Evolutionary conservation across 1,140 invertebrate genomes (phyloP).

Genomic region (Copidosoma floridanum): DNA sequence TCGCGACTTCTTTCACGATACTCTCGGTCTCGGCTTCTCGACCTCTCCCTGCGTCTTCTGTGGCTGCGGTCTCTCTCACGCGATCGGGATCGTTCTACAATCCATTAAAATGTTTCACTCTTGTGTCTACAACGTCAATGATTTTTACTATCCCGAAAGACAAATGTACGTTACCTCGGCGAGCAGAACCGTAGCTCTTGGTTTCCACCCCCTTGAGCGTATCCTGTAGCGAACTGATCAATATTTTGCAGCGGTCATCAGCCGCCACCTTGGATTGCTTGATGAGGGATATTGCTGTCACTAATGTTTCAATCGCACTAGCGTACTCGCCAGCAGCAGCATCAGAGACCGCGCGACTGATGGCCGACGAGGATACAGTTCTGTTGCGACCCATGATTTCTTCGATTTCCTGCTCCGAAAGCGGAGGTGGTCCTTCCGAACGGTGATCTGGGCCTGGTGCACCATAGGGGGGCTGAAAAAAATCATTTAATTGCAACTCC

Average conservation of each 20-base stretch:
- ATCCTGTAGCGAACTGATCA: conserved; percentile 95
- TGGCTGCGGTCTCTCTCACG: conserved; percentile 73
- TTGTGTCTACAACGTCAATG: too few species aligned
- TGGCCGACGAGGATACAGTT: conserved; percentile 95
- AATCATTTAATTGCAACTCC: neutral
- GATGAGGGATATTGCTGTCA: conserved; percentile 97
- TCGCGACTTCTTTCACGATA: conserved; percentile 72
- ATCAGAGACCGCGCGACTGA: conserved; percentile 94
- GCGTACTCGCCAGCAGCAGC: conserved; percentile 95
- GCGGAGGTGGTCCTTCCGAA: conserved; percentile 63
- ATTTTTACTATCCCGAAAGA: too few species aligned
- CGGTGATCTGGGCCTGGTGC: conserved; percentile 60
- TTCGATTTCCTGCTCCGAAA: conserved; percentile 95
- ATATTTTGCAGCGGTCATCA: conserved; percentile 97
- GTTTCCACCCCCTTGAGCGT: conserved; percentile 96
- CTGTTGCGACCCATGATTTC: conserved; percentile 97
- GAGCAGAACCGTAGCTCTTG: conserved; percentile 84
- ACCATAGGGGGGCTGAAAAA: conserved; percentile 53
- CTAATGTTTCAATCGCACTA: conserved; percentile 96
- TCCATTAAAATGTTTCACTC: neutral
- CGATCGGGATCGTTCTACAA: conserved; percentile 69
- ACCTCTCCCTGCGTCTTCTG: conserved; percentile 72
- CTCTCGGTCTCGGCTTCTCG: conserved; percentile 76
- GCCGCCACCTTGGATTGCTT: conserved; percentile 95
- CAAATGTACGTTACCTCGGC: conserved; percentile 52